Evolutionary conservation across 2,113 vertebrate genomes (phyloP).

Genomic region (Lycaon pictus): DNA sequence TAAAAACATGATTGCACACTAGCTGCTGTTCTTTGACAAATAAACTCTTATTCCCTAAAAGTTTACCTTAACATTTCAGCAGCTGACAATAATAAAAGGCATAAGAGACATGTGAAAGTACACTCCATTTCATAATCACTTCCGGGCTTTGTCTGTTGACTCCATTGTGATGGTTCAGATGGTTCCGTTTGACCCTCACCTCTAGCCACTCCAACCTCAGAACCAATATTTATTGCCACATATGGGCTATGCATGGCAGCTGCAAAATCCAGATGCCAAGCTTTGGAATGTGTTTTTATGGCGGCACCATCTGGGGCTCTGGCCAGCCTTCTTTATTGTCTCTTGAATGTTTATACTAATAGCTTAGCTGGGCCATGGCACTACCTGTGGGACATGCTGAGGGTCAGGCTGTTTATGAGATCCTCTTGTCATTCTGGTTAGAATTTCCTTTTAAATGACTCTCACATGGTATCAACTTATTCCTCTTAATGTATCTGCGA

Average conservation of each 20-base stretch:
- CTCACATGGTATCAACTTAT: slow-evolving; percentile 57
- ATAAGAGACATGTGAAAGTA: slow-evolving; percentile 61
- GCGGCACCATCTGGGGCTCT: slow-evolving; percentile 83
- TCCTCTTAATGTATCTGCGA: slow-evolving; percentile 44
- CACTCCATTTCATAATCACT: slow-evolving; percentile 46
- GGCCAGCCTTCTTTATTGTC: slow-evolving; percentile 78
- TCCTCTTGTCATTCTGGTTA: slow-evolving; percentile 69
- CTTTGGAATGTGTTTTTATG: slow-evolving; percentile 83
- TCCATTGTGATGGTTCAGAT: slow-evolving; percentile 76
- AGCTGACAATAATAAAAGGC: slow-evolving; percentile 65
- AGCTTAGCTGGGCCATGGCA: slow-evolving; percentile 60
- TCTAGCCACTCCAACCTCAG: slow-evolving; percentile 76
- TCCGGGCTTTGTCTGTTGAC: slow-evolving; percentile 65
- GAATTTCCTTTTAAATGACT: slow-evolving; percentile 66
- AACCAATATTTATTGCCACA: slow-evolving; percentile 83
- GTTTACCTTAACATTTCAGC: slow-evolving; percentile 63
- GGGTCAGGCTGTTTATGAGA: slow-evolving; percentile 59
- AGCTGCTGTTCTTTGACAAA: slow-evolving; percentile 46
- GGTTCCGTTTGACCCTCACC: slow-evolving; percentile 83
- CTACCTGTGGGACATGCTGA: slow-evolving; percentile 65
- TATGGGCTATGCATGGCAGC: slow-evolving; percentile 82
- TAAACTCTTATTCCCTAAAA: slow-evolving; percentile 22
- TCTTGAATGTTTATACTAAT: slow-evolving; percentile 76
- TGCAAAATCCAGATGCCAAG: slow-evolving; percentile 86
- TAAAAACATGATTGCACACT: neutral